Conservation (phyloP, 2,797 vertebrate species). For the Paguma larvata region DNA sequence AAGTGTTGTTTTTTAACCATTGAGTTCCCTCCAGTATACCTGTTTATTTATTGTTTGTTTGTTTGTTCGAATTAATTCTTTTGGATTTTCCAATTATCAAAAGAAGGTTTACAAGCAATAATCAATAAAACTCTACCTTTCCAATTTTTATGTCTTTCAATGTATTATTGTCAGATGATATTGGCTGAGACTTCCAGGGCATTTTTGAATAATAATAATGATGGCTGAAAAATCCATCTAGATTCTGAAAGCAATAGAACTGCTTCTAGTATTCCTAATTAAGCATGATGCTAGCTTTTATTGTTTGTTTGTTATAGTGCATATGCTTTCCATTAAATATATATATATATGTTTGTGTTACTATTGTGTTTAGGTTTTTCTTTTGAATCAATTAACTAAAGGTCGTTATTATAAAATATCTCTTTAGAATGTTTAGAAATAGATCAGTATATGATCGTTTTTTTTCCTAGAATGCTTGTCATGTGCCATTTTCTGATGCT, state of each 20-base stretch:
- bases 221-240: neutral
- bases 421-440: neutral
- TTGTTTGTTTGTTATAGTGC: neutral
- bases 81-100: slow-evolving; percentile 2
- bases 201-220: neutral
- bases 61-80: neutral
- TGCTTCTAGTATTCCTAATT: neutral
- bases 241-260: neutral
- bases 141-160: neutral
- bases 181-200: neutral
- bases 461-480: neutral
- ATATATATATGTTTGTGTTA: neutral
- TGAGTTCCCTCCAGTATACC: no score
- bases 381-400: neutral
- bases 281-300: neutral
- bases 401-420: neutral
- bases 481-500: neutral
- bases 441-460: neutral
- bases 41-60: neutral
- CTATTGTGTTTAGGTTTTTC: neutral
- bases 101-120: neutral
- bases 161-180: neutral
- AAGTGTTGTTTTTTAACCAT: no score
- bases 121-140: neutral
- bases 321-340: neutral